Base-by-base conservation (phyloP, 2,113 vertebrate genomes). In the Aspiorhynchus laticeps region DNA sequence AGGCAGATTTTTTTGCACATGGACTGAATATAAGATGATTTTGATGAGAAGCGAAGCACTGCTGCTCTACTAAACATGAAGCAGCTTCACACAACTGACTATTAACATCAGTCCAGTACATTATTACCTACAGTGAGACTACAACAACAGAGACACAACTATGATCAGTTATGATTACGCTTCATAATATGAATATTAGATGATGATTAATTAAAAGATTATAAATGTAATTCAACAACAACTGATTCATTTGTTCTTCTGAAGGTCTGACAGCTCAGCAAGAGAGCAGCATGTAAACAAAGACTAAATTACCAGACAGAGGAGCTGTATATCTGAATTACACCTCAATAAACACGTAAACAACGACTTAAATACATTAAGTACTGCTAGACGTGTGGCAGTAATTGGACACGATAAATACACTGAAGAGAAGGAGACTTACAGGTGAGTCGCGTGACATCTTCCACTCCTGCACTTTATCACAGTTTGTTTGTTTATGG, bases 201-300 rank as follows among this genome's bases (percentile, higher is more conserved):
- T n/a, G 5, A 14, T 5, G 5, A 15, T 31, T 31, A 12, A 31
- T 31, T 31, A 1, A 17, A 6, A 67, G 28, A 31, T 15, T 67
- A 31, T 67, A 31, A 26, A 28, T 65, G 63, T 28, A 28, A n/a
- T n/a, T 5, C 11, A n/a, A 12, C 14, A 33, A 33, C 33, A 67
- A 4, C 12, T 41, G 6, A 67, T 15, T 31, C 12, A 67, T 67
- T 15, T 67, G 24, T n/a, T n/a, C n/a, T n/a, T n/a, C n/a, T n/a
- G n/a, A n/a, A n/a, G n/a, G n/a, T 61, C 59, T 61, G 59, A 61
- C 59, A 61, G 59, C n/a, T 26, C 59, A 61, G 59, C 59, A 61
- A 61, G 3, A 26, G 24, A 61, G 24, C 59, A 61, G 59, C 11
- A 48, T 48, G 46, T 48, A n/a, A 61, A 61, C 24, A 61, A 41